Evolutionary conservation across 1,140 invertebrate species (phyloP).

Genomic region (Teleogryllus occipitalis): DNA sequence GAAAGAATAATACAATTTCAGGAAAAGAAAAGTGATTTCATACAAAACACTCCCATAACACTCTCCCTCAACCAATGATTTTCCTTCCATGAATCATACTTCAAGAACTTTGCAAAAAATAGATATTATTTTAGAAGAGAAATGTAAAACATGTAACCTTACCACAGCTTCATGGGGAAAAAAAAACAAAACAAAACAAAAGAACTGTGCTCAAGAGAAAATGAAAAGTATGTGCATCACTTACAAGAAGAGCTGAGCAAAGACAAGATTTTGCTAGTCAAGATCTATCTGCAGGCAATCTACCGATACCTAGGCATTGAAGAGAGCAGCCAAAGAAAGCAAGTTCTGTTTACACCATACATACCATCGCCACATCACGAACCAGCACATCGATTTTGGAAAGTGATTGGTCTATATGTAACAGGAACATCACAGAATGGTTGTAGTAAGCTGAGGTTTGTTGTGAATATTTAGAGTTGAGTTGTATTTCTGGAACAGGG

Average conservation of each 20-base stretch:
- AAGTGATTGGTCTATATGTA: not conserved
- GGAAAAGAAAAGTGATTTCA: too few species aligned
- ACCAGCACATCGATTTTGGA: slow-evolving; percentile 1
- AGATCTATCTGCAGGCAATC: not conserved
- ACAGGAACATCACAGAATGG: not conserved
- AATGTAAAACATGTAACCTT: too few species aligned
- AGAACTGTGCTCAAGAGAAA: too few species aligned
- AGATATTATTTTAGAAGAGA: too few species aligned
- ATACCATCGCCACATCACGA: not conserved
- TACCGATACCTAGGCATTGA: not conserved
- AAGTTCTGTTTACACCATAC: not conserved
- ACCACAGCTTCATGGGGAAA: too few species aligned
- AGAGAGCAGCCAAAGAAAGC: not conserved
- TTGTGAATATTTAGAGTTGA: not conserved
- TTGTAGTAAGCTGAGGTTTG: not conserved
- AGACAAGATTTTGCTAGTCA: not conserved
- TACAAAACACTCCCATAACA: too few species aligned
- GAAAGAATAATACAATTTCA: too few species aligned
- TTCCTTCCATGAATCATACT: too few species aligned
- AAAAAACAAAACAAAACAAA: too few species aligned
- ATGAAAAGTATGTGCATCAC: too few species aligned
- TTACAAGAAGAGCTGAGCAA: not conserved
- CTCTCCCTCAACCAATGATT: too few species aligned
- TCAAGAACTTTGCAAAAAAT: too few species aligned
- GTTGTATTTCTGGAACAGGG: not conserved